These are phyloP conservation scores for Lepidochitona cinerea DNA, from an alignment of 2,888 invertebrate species.

Conservation along the genomic window DNA sequence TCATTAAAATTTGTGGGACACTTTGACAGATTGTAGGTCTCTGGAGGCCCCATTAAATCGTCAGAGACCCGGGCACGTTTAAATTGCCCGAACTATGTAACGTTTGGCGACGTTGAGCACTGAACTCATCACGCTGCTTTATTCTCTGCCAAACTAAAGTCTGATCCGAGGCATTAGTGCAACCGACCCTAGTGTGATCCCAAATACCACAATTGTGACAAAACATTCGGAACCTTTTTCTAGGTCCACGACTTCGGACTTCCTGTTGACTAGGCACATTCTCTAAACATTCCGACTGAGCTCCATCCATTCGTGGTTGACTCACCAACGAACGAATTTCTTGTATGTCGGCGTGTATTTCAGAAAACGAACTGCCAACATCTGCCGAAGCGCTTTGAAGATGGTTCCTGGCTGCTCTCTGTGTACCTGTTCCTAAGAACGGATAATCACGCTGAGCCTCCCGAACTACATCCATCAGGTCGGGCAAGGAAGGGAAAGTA, in stretches of 20 bases:
- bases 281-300: too few relatives aligned
- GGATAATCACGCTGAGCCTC: too few relatives aligned
- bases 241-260: too few relatives aligned
- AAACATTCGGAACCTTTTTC: background rate
- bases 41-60: too few relatives aligned
- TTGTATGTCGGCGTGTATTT: background rate
- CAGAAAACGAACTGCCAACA: background rate
- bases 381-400: background rate
- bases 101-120: background rate
- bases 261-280: too few relatives aligned
- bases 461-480: too few relatives aligned
- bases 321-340: background rate
- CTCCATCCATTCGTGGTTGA: background rate
- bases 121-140: background rate
- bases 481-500: too few relatives aligned
- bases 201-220: background rate
- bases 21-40: too few relatives aligned
- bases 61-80: too few relatives aligned
- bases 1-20: too few relatives aligned
- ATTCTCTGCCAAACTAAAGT: background rate
- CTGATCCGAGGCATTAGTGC: background rate
- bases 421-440: too few relatives aligned
- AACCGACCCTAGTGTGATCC: background rate
- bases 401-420: background rate
- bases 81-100: too few relatives aligned